phyloP scores from a whole-genome alignment of 2,113 vertebrate genomes.

The Ochotona princeps region DNA sequence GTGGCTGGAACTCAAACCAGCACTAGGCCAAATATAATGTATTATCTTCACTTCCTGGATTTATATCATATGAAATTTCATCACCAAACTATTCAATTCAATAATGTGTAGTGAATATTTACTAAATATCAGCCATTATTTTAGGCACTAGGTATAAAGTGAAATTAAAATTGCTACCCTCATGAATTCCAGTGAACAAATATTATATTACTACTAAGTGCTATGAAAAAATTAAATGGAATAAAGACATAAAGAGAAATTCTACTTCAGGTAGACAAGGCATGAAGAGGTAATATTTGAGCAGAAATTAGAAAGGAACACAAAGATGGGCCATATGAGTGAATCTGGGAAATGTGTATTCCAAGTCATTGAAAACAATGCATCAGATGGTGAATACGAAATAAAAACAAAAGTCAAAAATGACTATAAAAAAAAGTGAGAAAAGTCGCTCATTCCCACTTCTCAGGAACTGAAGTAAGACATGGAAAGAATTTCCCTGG shows the following conservation, averaged over 20 bases:
- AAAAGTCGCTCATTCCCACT: neutral
- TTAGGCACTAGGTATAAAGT: neutral
- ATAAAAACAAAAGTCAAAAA: slow-evolving; percentile 33
- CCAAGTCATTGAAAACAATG: neutral
- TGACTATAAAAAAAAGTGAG: neutral
- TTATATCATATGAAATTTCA: slow-evolving; percentile 24
- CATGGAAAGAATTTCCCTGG: neutral
- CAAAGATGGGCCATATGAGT: neutral
- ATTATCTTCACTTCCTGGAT: neutral
- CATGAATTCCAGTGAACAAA: neutral
- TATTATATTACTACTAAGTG: neutral
- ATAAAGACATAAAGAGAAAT: neutral
- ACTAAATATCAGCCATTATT: neutral
- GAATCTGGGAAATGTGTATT: neutral
- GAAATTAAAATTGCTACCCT: slow-evolving; percentile 20
- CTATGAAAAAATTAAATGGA: neutral
- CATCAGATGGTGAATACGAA: neutral
- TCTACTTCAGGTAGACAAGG: neutral
- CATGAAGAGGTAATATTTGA: neutral
- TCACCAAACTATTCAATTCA: neutral
- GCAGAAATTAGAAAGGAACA: neutral
- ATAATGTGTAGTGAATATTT: neutral
- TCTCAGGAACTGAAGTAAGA: neutral
- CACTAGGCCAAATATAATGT: neutral
- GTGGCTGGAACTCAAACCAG: too few species aligned